Evolutionary conservation across 2,888 invertebrate genomes (phyloP).

Genomic region (Automeris io): DNA sequence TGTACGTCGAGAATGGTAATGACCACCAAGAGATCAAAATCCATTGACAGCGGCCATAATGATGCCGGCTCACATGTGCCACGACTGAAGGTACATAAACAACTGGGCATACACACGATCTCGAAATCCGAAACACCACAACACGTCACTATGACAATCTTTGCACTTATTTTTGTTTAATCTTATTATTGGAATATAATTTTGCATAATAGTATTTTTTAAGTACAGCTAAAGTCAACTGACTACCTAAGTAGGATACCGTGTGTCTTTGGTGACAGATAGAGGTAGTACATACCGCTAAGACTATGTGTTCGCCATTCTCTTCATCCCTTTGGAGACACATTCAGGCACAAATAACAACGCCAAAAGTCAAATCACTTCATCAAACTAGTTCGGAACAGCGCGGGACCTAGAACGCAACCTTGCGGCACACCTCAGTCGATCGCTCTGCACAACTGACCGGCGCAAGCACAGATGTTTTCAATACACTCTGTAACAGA

Average conservation of each 20-base stretch:
- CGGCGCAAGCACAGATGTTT: slow-evolving; percentile 52
- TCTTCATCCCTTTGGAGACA: slow-evolving; percentile 68
- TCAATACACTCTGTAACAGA: slow-evolving; percentile 74
- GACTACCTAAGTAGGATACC: neutral
- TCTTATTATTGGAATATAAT: too few species aligned
- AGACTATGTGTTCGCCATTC: slow-evolving; percentile 52
- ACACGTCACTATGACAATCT: too few species aligned
- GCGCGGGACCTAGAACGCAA: slow-evolving; percentile 27
- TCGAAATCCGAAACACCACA: too few species aligned
- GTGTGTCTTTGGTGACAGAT: neutral
- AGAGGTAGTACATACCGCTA: slow-evolving; percentile 49
- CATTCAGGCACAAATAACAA: slow-evolving; percentile 58
- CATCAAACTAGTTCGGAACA: slow-evolving; percentile 22
- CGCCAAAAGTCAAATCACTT: slow-evolving; percentile 33
- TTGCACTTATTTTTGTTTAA: too few species aligned
- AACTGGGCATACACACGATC: too few species aligned
- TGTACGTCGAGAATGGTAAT: neutral
- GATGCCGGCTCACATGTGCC: too few species aligned
- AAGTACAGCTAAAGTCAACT: too few species aligned
- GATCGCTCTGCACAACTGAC: slow-evolving; percentile 48
- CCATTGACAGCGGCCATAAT: neutral
- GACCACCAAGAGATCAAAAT: neutral
- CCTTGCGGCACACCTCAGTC: slow-evolving; percentile 57
- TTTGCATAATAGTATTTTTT: too few species aligned
- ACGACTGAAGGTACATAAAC: too few species aligned